Base-by-base conservation (phyloP, 1,140 invertebrate species). In the Fopius arisanus region DNA sequence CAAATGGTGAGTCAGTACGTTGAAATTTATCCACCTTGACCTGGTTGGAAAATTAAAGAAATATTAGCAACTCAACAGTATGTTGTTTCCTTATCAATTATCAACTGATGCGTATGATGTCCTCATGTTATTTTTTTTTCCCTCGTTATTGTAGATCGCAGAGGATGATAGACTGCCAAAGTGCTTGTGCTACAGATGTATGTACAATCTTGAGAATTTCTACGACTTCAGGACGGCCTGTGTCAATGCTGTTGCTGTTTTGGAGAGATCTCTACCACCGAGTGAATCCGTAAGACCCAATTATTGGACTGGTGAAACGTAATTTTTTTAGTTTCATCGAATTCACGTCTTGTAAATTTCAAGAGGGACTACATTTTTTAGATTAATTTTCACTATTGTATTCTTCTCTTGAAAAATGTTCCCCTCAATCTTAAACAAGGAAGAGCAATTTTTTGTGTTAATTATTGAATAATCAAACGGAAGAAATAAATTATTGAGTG, bases 161-260 rank as follows among this genome's bases (percentile, higher is more conserved):
- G 87, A 89, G 73, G 81, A 87, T 75, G 89, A 90, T 78, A 73
- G 82, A 9, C 75, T 89, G 54, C 89, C 89, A 62, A 89, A 89
- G 78, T 88, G 83, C 71, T 78, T 90, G 29, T 90, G 89, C 81
- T 89, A 87, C 77, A 82, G 88, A 73, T 90, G 89, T 75, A 89
- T 90, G 81, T 89, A 86, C 81, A 88, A 89, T 81, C 82, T 90
- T 78, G 89, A 90, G 80, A 89, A 88, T 78, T 90, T 89, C 82
- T 89, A 88, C 75, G 88, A 89, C 78, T 90, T 90, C 74, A 83
- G 89, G 78, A 87, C 85, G 62, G 85, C 85, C 28, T 89, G 89
- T 74, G 84, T 90, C 28, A 88, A 89, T 77, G 88, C 89, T 43
- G 80, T 87, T 43, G 82, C 83, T 9, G 75, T 87, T 31, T 77